Base-by-base conservation (phyloP, 2,888 invertebrate species). In the Trissoscelio sp. region DNA sequence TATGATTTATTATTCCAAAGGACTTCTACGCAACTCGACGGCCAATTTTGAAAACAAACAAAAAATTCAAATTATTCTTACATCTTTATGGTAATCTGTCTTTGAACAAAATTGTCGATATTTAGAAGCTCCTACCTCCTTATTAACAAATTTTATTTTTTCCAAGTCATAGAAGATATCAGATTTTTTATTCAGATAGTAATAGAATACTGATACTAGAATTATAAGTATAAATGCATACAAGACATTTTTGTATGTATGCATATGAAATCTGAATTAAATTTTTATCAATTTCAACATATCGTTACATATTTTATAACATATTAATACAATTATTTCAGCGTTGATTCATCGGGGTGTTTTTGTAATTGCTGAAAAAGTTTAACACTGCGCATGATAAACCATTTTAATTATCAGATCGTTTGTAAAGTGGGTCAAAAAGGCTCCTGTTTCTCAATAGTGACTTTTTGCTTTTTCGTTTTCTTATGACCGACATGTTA, bases 401-500 rank as follows among this genome's bases (percentile, higher is more conserved):
- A 62, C 18, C 18, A 64, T 70, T 64, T 64, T 57, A 64, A 70
- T 75, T 77, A 44, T 72, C 51, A 48, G 18, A 64, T 58, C 28
- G 11, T 39, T 64, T 14, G 39, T 64, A 75, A 79, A 79, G 20
- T 73, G 60, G 53, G 67, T 58, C 73, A 73, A 66, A 70, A 79
- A 73, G 67, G 73, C 73, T 72, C 28, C 46, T 64, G 66, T 67
- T 67, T 73, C 67, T 79, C 73, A 67, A 69, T 53, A 55, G 24
- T 18, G 12, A 74, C 73, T 73, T 69, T 69, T 79, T 79, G 67
- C 42, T 44, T 74, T 77, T 77, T 64, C 18, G 34, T 34, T 81
- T 75, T 74, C 70, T 74, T 69, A 78, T 81, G 85, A 86, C 83
- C 84, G 85, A 84, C 84, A 86, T 86, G 85, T 85, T 84, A 87